These are phyloP conservation scores for Leptothorax acervorum DNA, from an alignment of 2,888 invertebrate genomes.

Conservation along the genomic window DNA sequence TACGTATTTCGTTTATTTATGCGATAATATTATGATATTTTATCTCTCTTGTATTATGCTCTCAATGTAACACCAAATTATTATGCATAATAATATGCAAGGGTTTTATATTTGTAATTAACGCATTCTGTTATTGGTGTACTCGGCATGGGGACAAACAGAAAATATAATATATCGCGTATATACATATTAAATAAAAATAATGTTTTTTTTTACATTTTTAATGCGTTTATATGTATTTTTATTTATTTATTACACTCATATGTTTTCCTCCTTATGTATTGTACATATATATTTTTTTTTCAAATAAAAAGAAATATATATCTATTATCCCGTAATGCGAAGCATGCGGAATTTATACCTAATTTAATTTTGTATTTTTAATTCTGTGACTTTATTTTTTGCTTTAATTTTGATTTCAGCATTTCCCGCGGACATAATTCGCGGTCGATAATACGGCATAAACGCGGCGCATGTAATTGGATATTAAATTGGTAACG, in stretches of 20 bases:
- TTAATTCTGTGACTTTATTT: background rate
- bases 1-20: conserved; percentile 2
- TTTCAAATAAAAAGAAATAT: background rate
- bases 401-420: conserved; percentile 24
- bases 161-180: background rate
- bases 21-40: conserved; percentile 18
- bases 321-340: background rate
- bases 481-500: conserved; percentile 53
- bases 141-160: background rate
- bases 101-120: conserved; percentile 22
- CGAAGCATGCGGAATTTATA: background rate
- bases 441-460: conserved; percentile 14
- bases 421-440: background rate
- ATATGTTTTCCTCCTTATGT: background rate
- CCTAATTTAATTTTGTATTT: background rate
- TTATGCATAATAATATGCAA: conserved; percentile 10
- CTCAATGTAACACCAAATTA: conserved; percentile 2
- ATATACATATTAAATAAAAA: background rate
- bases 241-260: background rate
- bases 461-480: conserved; percentile 38
- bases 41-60: background rate
- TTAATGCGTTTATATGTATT: background rate
- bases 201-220: background rate
- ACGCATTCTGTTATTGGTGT: conserved; percentile 1
- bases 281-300: background rate